Evolutionary conservation across 2,113 vertebrate species (phyloP).

Genomic region (Prionailurus bengalensis): DNA sequence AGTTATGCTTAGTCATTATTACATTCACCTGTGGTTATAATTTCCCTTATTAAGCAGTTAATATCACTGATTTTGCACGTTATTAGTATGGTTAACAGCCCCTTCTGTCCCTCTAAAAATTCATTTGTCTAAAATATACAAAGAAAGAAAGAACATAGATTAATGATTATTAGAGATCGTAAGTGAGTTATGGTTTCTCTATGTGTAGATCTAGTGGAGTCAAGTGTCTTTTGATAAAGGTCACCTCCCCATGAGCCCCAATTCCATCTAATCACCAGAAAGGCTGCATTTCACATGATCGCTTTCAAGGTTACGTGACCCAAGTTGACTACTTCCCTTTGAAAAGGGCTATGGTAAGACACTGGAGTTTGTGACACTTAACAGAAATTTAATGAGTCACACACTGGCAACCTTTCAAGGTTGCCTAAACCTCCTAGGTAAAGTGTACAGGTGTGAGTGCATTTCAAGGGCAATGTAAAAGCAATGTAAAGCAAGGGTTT

Average conservation of each 20-base stretch:
- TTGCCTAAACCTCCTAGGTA: neutral
- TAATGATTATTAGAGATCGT: neutral
- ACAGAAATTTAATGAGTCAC: neutral
- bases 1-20: neutral
- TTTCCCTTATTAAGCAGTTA: neutral
- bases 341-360: neutral
- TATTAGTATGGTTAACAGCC: neutral
- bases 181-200: neutral
- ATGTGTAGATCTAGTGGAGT: neutral
- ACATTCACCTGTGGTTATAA: neutral
- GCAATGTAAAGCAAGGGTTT: neutral
- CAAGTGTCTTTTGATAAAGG: neutral
- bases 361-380: neutral
- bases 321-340: neutral
- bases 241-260: neutral
- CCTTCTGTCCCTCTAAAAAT: neutral
- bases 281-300: neutral
- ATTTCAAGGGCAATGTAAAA: neutral
- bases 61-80: neutral
- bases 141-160: neutral
- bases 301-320: neutral
- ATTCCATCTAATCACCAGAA: neutral
- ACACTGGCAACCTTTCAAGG: neutral
- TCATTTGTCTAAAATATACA: neutral
- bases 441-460: neutral